Percentiles rank a stretch among this genome's conserved stretches.
Evolutionary conservation across 2,113 vertebrate species (phyloP).

Genomic region (Gavia stellata): DNA sequence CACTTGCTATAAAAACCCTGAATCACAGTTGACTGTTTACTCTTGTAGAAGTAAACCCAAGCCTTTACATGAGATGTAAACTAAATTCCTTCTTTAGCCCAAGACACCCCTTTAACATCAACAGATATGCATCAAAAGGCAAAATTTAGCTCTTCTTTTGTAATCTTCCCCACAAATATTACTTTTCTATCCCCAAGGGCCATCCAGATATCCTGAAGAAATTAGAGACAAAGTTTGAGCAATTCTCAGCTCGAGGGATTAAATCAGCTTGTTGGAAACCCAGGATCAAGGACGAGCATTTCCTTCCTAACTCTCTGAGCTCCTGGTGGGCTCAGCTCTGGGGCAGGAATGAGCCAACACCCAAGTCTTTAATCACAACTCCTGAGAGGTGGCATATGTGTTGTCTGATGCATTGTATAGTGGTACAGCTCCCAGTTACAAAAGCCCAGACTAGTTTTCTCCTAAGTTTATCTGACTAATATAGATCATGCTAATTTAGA

Average conservation of each 20-base stretch:
- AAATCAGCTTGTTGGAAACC: not conserved
- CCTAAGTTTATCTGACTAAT: not conserved
- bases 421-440: not conserved
- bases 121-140: not conserved
- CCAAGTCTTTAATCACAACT: not conserved
- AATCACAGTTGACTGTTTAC: not conserved
- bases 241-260: not conserved
- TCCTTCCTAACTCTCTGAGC: not conserved
- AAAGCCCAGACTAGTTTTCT: not conserved
- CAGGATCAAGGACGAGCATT: not conserved
- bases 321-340: not conserved
- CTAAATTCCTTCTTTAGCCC: not conserved
- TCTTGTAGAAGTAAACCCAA: not conserved
- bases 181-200: not conserved
- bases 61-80: not conserved
- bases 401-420: not conserved
- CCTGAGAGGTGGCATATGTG: not conserved
- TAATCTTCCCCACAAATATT: not conserved
- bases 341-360: not conserved
- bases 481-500: not conserved
- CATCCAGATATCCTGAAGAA: slow-evolving; percentile 1
- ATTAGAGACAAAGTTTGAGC: not conserved
- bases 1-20: not conserved
- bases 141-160: slow-evolving; percentile 4
- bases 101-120: not conserved